These are phyloP conservation scores for Drosophila pandora DNA, from an alignment of 1,140 invertebrate genomes.

Conservation along the genomic window DNA sequence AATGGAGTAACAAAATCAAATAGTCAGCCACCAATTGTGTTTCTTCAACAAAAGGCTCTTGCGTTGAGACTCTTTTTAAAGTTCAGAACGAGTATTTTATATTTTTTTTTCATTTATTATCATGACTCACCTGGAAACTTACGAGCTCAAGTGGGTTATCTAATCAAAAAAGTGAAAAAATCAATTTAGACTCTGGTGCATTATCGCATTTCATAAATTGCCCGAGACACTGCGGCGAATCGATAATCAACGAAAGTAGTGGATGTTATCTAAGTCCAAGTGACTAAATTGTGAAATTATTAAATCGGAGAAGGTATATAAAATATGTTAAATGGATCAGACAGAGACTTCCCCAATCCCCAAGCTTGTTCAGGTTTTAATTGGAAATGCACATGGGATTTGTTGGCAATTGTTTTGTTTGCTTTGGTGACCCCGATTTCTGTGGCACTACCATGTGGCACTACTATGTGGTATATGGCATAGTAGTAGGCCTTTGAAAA, in stretches of 20 bases:
- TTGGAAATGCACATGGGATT: not conserved
- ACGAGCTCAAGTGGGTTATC: not conserved
- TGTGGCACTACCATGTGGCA: not conserved
- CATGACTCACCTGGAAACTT: not conserved
- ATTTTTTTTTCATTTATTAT: not conserved
- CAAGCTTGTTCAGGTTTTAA: not conserved
- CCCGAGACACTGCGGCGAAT: not conserved
- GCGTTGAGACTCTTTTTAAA: not conserved
- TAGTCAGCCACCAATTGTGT: constrained; percentile 47
- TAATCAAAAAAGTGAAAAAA: constrained; percentile 4
- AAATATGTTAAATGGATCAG: not conserved
- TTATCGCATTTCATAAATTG: not conserved
- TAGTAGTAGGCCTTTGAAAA: constrained; percentile 15
- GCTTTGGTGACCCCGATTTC: not conserved
- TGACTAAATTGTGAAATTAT: not conserved
- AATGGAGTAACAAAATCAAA: constrained; percentile 18
- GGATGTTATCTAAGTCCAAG: not conserved
- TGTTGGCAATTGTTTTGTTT: constrained; percentile 22
- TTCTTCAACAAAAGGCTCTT: constrained; percentile 6
- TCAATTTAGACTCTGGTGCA: not conserved
- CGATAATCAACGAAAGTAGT: not conserved
- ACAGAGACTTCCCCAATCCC: not conserved
- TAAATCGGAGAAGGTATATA: not conserved
- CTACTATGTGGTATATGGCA: not conserved
- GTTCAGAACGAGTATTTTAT: not conserved